A percentile compares a stretch with the other conserved stretches of the same genome.
Evolutionary conservation across 2,113 vertebrate genomes (phyloP).

Genomic region (Trichechus manatus): DNA sequence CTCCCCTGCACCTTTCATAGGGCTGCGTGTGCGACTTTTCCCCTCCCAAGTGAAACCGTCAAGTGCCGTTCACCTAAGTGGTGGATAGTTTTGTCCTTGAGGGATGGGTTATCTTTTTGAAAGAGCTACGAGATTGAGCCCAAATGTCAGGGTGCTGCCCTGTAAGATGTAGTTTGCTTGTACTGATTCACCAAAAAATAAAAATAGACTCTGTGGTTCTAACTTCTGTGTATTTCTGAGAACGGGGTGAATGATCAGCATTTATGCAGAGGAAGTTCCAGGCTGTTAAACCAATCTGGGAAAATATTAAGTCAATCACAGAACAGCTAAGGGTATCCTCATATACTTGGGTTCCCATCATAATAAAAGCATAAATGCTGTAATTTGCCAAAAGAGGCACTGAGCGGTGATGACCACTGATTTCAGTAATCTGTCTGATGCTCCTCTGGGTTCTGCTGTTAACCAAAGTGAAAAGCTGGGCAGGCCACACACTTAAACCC

Average conservation of each 20-base stretch:
- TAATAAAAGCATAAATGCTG: not conserved
- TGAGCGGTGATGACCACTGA: not conserved
- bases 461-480: not conserved
- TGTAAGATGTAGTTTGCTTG: not conserved
- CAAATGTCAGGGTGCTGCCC: not conserved
- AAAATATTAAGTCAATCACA: slow-evolving; percentile 27
- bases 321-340: not conserved
- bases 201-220: not conserved
- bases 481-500: not conserved
- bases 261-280: not conserved
- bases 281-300: not conserved
- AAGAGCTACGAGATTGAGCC: not conserved
- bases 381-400: not conserved
- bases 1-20: not conserved
- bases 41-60: slow-evolving; percentile 25
- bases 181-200: not conserved
- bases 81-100: not conserved
- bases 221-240: slow-evolving; percentile 38
- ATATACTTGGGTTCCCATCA: not conserved
- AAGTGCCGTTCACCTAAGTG: not conserved
- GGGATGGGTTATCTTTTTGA: not conserved
- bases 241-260: not conserved
- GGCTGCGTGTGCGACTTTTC: not conserved
- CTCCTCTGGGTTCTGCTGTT: not conserved
- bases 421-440: not conserved